Evolutionary conservation across 2,797 vertebrate species (phyloP).

Genomic region (Clangula hyemalis): DNA sequence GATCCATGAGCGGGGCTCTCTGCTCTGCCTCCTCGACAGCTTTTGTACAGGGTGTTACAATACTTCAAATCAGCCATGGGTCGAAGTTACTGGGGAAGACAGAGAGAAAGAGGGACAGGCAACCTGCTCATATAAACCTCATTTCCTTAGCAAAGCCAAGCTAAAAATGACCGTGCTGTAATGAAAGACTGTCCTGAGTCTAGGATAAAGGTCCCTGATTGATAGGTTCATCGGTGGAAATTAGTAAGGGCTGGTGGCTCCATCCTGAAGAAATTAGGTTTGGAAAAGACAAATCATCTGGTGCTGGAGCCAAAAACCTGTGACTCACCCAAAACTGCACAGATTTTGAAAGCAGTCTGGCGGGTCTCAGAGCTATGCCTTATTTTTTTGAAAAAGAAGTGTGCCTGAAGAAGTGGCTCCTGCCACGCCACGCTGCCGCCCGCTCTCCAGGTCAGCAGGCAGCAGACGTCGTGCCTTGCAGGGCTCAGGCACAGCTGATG

Average conservation of each 20-base stretch:
- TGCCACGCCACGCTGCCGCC: background rate
- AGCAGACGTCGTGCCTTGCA: background rate
- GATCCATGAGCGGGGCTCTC: fast-evolving
- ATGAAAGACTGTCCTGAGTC: background rate
- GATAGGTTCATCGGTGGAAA: background rate
- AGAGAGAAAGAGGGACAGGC: background rate
- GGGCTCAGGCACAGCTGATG: background rate
- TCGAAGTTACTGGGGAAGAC: background rate
- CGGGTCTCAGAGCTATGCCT: background rate
- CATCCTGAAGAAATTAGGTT: background rate
- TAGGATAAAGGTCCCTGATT: background rate
- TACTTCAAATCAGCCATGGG: background rate
- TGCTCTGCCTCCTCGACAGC: background rate
- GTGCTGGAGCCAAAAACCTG: background rate
- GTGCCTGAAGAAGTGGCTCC: background rate
- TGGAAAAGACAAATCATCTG: background rate
- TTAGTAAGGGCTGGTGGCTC: background rate
- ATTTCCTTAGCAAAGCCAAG: background rate
- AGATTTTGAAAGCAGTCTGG: background rate
- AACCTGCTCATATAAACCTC: background rate
- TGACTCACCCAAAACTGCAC: background rate
- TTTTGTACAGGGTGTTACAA: background rate
- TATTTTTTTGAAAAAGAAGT: background rate
- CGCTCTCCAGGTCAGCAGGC: background rate
- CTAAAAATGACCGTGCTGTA: background rate